Conservation (phyloP, 2,888 invertebrate species). For the Lasius fuliginosus region DNA sequence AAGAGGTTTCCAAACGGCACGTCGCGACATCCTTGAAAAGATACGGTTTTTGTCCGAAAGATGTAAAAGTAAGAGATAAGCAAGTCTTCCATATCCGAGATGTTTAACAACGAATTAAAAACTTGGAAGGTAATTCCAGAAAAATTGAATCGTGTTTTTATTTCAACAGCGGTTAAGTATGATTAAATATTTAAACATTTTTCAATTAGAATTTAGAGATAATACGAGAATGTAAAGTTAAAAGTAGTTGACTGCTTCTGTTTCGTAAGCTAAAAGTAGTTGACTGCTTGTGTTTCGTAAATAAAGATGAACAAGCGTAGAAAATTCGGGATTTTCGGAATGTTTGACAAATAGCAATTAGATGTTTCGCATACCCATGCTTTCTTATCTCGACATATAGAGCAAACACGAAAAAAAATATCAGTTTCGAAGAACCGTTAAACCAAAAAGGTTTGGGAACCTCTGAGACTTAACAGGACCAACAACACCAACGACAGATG, state of each 20-base stretch:
- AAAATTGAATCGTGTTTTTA: not conserved
- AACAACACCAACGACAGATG: conserved; percentile 54
- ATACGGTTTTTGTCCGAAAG: not conserved
- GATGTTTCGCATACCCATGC: not conserved
- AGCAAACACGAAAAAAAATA: not conserved
- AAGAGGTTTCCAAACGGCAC: conserved; percentile 39
- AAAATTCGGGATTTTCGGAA: not conserved
- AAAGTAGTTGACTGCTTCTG: not conserved
- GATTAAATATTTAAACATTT: conserved; percentile 13
- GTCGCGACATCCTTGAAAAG: not conserved
- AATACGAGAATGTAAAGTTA: not conserved
- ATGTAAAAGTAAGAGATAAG: not conserved
- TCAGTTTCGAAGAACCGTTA: not conserved
- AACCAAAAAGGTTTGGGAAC: conserved; percentile 19
- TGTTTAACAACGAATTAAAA: not conserved
- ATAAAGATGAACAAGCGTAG: not conserved
- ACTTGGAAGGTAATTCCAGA: not conserved
- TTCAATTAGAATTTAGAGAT: not conserved
- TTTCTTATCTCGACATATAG: not conserved
- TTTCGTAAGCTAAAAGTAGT: not conserved
- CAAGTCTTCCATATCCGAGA: not conserved
- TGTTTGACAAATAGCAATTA: not conserved
- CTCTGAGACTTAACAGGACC: conserved; percentile 62
- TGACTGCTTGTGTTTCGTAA: not conserved
- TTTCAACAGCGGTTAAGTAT: not conserved